These are phyloP conservation scores for Agrypnus murinus DNA, from an alignment of 2,888 invertebrate genomes.

Conservation along the genomic window DNA sequence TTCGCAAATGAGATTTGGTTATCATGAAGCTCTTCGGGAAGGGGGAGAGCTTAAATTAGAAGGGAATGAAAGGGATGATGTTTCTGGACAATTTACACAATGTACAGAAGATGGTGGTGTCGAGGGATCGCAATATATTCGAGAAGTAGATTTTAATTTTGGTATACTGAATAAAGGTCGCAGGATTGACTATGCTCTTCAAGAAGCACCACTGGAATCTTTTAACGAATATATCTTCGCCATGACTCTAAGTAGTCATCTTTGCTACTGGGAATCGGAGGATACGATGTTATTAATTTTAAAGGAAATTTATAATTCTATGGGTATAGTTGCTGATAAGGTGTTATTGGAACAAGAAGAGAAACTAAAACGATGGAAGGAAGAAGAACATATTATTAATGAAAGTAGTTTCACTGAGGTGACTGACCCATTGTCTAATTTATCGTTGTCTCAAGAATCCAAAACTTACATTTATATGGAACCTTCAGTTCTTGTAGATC, in stretches of 20 bases:
- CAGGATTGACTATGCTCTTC: slow-evolving; percentile 94
- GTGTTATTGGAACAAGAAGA: not conserved
- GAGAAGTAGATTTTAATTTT: slow-evolving; percentile 69
- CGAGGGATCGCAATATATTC: not conserved
- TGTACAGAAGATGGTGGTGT: not conserved
- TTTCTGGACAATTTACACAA: too few species aligned
- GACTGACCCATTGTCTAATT: too few species aligned
- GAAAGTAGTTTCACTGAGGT: too few species aligned
- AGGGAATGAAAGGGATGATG: not conserved
- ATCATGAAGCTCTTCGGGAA: not conserved
- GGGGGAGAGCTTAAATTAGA: not conserved
- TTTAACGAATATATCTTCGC: slow-evolving; percentile 98
- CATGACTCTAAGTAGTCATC: slow-evolving; percentile 85
- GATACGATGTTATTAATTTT: slow-evolving; percentile 95
- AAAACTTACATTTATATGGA: not conserved
- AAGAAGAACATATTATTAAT: too few species aligned
- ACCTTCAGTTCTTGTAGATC: not conserved
- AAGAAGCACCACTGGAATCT: slow-evolving; percentile 96
- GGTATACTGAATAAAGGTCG: slow-evolving; percentile 89
- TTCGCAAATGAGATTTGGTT: slow-evolving; percentile 78
- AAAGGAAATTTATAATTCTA: slow-evolving; percentile 89
- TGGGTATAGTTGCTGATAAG: slow-evolving; percentile 83
- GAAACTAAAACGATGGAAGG: too few species aligned
- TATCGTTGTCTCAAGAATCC: too few species aligned
- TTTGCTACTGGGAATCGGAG: slow-evolving; percentile 98